A percentile compares a stretch with the other conserved stretches of the same genome.
phyloP scores from a whole-genome alignment of 2,113 vertebrate genomes.

The Oenanthe melanoleuca region DNA sequence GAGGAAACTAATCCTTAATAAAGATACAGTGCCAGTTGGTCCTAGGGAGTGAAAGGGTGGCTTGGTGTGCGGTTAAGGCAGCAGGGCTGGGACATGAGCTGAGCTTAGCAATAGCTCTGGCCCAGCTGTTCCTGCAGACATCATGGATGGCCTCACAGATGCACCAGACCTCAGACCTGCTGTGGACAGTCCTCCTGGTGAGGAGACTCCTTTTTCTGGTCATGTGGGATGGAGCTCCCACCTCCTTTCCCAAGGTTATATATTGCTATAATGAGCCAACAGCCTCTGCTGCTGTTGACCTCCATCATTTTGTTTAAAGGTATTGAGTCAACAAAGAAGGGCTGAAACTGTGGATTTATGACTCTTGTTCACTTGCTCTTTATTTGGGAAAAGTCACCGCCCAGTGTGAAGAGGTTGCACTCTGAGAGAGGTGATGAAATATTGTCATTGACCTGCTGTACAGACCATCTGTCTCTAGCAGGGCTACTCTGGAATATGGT shows the following conservation, averaged over 20 bases:
- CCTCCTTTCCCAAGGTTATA: neutral
- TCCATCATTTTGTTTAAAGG: neutral
- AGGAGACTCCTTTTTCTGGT: neutral
- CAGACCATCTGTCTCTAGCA: slow-evolving; percentile 34
- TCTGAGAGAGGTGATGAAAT: slow-evolving; percentile 38
- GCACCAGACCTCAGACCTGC: neutral
- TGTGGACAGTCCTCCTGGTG: neutral
- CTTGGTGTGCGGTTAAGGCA: neutral
- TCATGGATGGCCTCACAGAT: fast-evolving
- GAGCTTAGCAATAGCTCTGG: neutral
- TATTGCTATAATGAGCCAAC: neutral
- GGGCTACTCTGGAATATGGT: neutral
- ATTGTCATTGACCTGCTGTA: slow-evolving; percentile 43
- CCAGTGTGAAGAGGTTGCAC: slow-evolving; percentile 22
- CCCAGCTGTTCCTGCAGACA: neutral
- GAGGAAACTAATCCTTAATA: neutral
- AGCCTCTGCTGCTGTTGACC: neutral
- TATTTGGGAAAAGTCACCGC: slow-evolving; percentile 2
- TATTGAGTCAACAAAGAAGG: neutral
- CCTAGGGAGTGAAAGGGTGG: neutral
- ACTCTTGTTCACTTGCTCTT: neutral
- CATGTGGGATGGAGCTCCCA: neutral
- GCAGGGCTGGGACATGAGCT: neutral
- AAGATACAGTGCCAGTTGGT: neutral
- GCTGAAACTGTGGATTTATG: neutral